Percentiles rank a stretch among this genome's conserved stretches.
Evolutionary conservation across 2,888 invertebrate species (phyloP).

Genomic region (Gymnocheta viridis): DNA sequence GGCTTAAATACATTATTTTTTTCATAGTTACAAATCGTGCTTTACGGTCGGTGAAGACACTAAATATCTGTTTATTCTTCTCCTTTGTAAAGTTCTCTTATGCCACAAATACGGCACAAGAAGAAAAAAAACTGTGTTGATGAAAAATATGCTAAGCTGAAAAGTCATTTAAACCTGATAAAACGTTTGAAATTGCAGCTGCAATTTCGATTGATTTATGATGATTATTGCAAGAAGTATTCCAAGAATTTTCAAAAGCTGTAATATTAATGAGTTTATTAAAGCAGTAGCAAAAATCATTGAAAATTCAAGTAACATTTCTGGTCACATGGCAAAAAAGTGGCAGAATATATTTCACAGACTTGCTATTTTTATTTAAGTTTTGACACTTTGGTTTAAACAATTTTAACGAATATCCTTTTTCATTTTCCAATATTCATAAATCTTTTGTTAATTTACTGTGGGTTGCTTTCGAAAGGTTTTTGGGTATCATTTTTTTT

Average conservation of each 20-base stretch:
- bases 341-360: neutral
- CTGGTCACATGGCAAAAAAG: neutral
- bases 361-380: neutral
- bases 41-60: too few relatives aligned
- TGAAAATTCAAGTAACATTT: neutral
- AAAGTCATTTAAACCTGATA: slow-evolving; percentile 41
- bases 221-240: neutral
- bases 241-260: neutral
- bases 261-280: neutral
- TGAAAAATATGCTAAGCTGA: slow-evolving; percentile 15
- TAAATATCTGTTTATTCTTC: neutral
- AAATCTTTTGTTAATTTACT: slow-evolving; percentile 29
- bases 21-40: too few relatives aligned
- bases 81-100: neutral
- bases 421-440: slow-evolving; percentile 3
- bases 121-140: neutral
- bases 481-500: slow-evolving; percentile 16
- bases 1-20: too few relatives aligned
- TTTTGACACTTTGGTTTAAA: neutral
- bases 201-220: slow-evolving; percentile 49
- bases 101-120: neutral
- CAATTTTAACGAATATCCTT: neutral
- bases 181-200: slow-evolving; percentile 54
- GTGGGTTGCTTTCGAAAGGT: neutral
- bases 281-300: neutral